Evolutionary conservation across 1,140 invertebrate genomes (phyloP).

Genomic region (Daktulosphaira vitifoliae): DNA sequence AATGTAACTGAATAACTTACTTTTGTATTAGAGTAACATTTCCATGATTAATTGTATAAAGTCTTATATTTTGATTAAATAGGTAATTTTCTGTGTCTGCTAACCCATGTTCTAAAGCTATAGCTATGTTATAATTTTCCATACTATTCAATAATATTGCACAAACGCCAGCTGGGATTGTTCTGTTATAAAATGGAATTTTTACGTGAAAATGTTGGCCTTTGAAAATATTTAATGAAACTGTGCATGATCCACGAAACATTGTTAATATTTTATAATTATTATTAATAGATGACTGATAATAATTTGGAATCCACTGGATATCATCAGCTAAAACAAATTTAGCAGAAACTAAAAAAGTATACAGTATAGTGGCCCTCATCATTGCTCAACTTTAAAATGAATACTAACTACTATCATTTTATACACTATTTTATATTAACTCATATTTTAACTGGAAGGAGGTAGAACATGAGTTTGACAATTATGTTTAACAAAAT

Average conservation of each 20-base stretch:
- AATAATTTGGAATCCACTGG: constrained; percentile 17
- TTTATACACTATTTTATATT: no score
- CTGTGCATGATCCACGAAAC: constrained; percentile 6
- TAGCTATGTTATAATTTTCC: not conserved
- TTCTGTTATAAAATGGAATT: constrained; percentile 14
- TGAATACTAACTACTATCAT: no score
- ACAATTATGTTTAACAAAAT: no score
- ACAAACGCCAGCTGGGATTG: constrained; percentile 21
- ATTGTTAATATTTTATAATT: constrained; percentile 16
- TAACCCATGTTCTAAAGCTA: constrained; percentile 25
- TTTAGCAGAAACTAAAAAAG: not conserved
- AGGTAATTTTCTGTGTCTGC: not conserved
- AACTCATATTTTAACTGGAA: no score
- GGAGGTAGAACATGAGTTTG: no score
- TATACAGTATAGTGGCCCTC: not conserved
- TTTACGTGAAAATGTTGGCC: constrained; percentile 15
- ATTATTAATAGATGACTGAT: not conserved
- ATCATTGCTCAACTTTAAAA: no score
- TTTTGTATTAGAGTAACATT: constrained; percentile 13
- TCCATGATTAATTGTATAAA: constrained; percentile 1
- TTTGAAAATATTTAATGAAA: constrained; percentile 10
- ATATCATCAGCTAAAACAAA: not conserved
- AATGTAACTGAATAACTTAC: constrained; percentile 17
- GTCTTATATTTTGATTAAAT: constrained; percentile 9
- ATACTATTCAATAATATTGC: constrained; percentile 15